Percentiles rank a stretch among this genome's conserved stretches.
phyloP scores from a whole-genome alignment of 2,113 vertebrate genomes.

The Cochlearius cochlearius region DNA sequence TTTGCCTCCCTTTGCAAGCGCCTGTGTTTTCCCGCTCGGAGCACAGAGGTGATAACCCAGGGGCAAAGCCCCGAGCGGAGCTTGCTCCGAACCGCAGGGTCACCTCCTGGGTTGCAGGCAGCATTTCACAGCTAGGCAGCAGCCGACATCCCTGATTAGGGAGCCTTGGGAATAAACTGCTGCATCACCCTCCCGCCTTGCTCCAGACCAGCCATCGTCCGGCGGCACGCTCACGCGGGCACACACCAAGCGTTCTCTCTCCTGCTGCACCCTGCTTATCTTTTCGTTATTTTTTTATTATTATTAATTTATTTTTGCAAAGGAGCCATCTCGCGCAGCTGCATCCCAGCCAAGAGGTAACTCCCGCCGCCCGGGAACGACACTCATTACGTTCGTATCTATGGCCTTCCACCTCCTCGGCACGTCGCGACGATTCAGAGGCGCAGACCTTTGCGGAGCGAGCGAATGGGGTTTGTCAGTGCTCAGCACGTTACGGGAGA shows the following conservation, averaged over 20 bases:
- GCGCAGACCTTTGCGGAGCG: slow-evolving; percentile 40
- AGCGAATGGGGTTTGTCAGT: slow-evolving; percentile 66
- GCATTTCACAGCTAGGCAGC: neutral
- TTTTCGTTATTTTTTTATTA: neutral
- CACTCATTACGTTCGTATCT: slow-evolving; percentile 38
- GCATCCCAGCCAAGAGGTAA: neutral
- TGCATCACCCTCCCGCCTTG: neutral
- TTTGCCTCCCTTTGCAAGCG: neutral
- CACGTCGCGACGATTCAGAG: slow-evolving; percentile 10
- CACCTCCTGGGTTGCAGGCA: too few relatives aligned
- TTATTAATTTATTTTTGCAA: neutral
- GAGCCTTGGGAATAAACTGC: neutral
- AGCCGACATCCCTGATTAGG: accelerated
- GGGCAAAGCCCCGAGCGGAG: neutral
- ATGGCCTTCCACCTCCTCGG: slow-evolving; percentile 63
- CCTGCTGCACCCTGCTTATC: neutral
- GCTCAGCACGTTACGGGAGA: slow-evolving; percentile 20
- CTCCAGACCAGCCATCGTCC: accelerated
- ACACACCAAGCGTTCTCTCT: accelerated
- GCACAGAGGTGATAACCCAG: neutral
- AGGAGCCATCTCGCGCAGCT: neutral
- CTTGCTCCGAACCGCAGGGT: accelerated
- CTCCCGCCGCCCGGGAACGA: neutral
- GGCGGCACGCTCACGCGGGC: accelerated
- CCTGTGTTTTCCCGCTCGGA: neutral